Percentiles rank a stretch among this genome's conserved stretches.
Evolutionary conservation across 2,888 invertebrate species (phyloP).

Genomic region (Tigriopus californicus): DNA sequence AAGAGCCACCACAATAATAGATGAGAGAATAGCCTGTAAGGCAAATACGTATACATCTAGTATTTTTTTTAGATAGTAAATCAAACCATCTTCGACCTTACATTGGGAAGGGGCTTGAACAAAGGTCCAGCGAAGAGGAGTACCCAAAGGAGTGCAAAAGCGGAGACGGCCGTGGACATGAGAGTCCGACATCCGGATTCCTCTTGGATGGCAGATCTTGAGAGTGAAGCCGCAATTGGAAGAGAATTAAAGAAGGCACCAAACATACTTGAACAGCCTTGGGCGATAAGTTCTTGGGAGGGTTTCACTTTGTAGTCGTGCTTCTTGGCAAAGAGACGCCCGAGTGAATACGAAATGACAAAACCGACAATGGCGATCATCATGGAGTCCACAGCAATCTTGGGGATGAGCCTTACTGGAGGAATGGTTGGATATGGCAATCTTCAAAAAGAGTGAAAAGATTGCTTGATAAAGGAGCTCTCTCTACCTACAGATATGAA

Average conservation of each 20-base stretch:
- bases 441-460: too few relatives aligned
- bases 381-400: slow-evolving; percentile 39
- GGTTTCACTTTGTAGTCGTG: slow-evolving; percentile 45
- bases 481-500: too few relatives aligned
- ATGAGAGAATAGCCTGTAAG: slow-evolving; percentile 41
- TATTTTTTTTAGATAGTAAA: too few relatives aligned
- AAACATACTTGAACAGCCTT: slow-evolving; percentile 48
- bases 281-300: slow-evolving; percentile 49
- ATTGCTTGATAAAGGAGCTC: too few relatives aligned
- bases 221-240: slow-evolving; percentile 40
- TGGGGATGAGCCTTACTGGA: slow-evolving; percentile 35
- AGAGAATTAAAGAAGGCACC: slow-evolving; percentile 31
- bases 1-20: slow-evolving; percentile 60
- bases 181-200: slow-evolving; percentile 68
- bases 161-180: slow-evolving; percentile 57
- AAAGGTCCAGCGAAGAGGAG: slow-evolving; percentile 70
- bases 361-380: slow-evolving; percentile 49
- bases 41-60: slow-evolving; percentile 28
- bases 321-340: slow-evolving; percentile 49
- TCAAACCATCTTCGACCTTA: too few relatives aligned
- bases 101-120: slow-evolving; percentile 58
- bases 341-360: slow-evolving; percentile 51
- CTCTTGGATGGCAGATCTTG: slow-evolving; percentile 50
- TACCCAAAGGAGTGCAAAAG: slow-evolving; percentile 51
- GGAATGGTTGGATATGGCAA: slow-evolving; percentile 40